Conservation (phyloP, 2,888 invertebrate genomes). For the Tuberolachnus salignus region DNA sequence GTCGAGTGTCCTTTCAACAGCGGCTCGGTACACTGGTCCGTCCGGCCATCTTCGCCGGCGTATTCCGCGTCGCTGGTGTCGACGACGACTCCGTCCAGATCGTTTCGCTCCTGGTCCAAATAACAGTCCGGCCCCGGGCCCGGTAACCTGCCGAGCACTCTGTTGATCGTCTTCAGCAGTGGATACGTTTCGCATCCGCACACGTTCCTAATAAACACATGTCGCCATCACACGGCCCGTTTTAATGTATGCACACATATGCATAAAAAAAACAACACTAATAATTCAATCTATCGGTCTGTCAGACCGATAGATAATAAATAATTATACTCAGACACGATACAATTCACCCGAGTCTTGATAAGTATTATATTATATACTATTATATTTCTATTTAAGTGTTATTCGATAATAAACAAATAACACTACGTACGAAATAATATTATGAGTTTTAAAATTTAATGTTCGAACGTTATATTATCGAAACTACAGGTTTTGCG, state of each 20-base stretch:
- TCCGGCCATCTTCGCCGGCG: constrained; percentile 22
- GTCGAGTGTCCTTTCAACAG: constrained; percentile 64
- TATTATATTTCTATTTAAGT: too few species aligned
- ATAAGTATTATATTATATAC: too few species aligned
- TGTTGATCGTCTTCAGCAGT: constrained; percentile 78
- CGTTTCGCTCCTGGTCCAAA: constrained; percentile 61
- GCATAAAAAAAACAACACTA: too few species aligned
- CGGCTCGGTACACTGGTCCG: constrained; percentile 52
- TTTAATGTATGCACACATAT: not conserved
- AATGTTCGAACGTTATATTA: too few species aligned
- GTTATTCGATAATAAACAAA: too few species aligned
- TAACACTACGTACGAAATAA: too few species aligned
- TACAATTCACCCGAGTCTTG: too few species aligned
- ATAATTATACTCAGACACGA: too few species aligned
- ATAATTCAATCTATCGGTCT: too few species aligned
- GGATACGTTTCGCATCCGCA: constrained; percentile 85
- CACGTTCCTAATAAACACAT: constrained; percentile 70
- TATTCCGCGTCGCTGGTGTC: not conserved
- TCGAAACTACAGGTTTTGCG: too few species aligned
- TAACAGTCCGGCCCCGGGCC: constrained; percentile 71
- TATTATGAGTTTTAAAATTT: too few species aligned
- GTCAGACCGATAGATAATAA: too few species aligned
- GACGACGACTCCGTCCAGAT: constrained; percentile 44
- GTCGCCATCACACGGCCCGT: not conserved
- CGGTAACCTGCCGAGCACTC: constrained; percentile 74